A percentile compares a stretch with the other conserved stretches of the same genome.
These are phyloP conservation scores for Charaxes varanes DNA, from an alignment of 1,140 invertebrate genomes.

Conservation along the genomic window DNA sequence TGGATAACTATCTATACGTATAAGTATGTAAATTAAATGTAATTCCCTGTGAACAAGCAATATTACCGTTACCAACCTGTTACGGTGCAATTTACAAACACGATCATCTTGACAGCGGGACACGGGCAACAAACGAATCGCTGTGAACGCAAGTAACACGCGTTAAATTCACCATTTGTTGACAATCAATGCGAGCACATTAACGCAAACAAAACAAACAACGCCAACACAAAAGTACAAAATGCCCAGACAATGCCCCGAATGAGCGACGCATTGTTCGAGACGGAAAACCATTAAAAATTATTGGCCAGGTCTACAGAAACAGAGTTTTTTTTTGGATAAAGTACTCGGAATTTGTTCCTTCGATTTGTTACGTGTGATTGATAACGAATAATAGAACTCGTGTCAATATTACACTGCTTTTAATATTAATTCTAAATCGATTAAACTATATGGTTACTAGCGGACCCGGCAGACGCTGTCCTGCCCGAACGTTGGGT, in stretches of 20 bases:
- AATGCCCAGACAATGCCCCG: neutral
- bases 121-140: neutral
- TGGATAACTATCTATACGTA: no score
- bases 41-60: no score
- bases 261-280: neutral
- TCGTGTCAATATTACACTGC: no score
- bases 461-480: no score
- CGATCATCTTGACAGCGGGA: neutral
- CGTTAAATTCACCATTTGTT: neutral
- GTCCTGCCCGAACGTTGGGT: no score
- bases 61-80: no score
- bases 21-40: no score
- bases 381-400: no score
- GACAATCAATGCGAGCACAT: neutral
- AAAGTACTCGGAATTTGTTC: neutral
- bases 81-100: neutral
- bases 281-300: neutral
- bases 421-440: no score
- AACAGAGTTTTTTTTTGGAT: neutral
- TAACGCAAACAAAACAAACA: neutral
- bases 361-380: no score
- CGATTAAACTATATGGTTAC: no score
- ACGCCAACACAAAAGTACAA: neutral
- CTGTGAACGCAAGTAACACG: neutral
- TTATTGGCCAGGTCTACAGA: neutral